Evolutionary conservation across 2,888 invertebrate species (phyloP).

Genomic region (Dryococelus australis): DNA sequence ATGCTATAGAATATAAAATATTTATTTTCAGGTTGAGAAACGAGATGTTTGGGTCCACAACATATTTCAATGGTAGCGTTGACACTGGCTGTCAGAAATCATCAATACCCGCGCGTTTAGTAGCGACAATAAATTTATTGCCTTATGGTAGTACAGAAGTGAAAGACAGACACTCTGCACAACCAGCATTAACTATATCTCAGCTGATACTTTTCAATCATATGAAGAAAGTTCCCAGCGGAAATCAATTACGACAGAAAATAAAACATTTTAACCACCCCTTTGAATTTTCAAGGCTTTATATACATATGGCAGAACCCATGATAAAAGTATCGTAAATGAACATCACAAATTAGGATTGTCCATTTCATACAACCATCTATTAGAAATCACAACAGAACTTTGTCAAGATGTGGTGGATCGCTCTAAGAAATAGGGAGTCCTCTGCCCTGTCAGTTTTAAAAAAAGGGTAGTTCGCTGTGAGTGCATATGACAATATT

Average conservation of each 20-base stretch:
- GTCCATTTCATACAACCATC: too few species aligned
- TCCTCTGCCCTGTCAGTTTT: neutral
- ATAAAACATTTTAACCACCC: conserved; percentile 1
- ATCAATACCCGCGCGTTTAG: neutral
- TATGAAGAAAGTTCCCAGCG: neutral
- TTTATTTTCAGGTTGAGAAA: neutral
- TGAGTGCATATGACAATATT: conserved; percentile 19
- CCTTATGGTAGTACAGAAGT: conserved; percentile 11
- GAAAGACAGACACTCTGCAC: neutral
- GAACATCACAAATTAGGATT: too few species aligned
- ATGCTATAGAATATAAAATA: neutral
- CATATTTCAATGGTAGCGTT: neutral
- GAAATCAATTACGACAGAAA: neutral
- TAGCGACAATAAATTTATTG: too few species aligned
- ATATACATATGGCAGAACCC: neutral
- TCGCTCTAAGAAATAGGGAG: neutral
- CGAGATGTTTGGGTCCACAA: neutral
- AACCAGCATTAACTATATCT: neutral
- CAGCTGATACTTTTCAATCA: conserved; percentile 8
- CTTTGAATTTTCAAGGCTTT: conserved; percentile 7
- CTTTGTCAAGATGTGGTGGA: neutral
- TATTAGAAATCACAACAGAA: too few species aligned
- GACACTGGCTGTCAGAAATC: neutral
- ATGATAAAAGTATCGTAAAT: neutral
- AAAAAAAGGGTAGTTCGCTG: neutral